Base-by-base conservation (phyloP, 2,888 invertebrate genomes). In the Oscheius sp. region DNA sequence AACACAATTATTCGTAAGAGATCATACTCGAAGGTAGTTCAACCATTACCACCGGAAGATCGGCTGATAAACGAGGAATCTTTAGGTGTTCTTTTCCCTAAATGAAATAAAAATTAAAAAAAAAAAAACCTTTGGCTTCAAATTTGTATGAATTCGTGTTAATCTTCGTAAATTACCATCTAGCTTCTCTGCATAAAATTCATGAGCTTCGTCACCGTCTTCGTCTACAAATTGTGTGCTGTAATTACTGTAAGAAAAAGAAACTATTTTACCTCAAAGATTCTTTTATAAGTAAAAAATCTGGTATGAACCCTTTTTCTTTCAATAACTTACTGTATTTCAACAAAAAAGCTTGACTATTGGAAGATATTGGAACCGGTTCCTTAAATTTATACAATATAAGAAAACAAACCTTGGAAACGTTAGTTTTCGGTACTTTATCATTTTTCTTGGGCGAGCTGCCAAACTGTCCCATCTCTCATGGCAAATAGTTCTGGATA, bases 221-320 rank as follows among this genome's bases (percentile, higher is more conserved):
- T 89, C 89, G 84, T 89, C 89, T 80, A 89, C 87, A 76, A 85
- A 89, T 88, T 89, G 87, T 1, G 89, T 89, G 44, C 89, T 89
- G 80, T 17, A 86, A 85, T 26, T 62, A 73, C 2, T 2, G 26
- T 30, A n/a, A 51, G 47, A 14, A 22, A n/a, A n/a, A n/a, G n/a
- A n/a, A n/a, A n/a, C n/a, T n/a, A n/a, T n/a, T n/a, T n/a, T n/a
- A 76, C 76, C 77, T 77, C 45, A 62, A 68, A 6, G 70, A 56
- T 51, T 77, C 75, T 32, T 72, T 70, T 9, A 77, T 69, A 5
- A 77, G 64, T 45, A 77, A 72, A 36, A 73, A 65, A 6, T 77
- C 77, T 20, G 77, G 77, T 17, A 77, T 20, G 45, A 74, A 49
- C 24, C 77, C 77, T 38, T 67, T 62, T 33, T 73, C 71, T 57